Conservation (phyloP, 1,140 invertebrate species). For the Amyelois transitella region DNA sequence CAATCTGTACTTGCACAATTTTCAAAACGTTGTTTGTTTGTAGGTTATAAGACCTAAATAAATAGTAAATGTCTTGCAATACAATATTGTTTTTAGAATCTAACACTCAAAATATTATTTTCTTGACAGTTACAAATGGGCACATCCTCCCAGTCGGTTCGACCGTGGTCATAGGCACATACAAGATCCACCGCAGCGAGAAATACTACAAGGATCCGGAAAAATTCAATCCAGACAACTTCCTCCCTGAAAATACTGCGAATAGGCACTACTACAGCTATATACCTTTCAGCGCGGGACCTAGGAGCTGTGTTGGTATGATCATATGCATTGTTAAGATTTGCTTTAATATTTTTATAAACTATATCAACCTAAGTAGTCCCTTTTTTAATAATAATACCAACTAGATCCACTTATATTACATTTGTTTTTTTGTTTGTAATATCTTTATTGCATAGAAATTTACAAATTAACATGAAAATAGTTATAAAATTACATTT, state of each 20-base stretch:
- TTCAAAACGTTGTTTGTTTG: too few species aligned
- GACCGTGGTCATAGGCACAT: slow-evolving; percentile 79
- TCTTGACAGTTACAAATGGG: slow-evolving; percentile 53
- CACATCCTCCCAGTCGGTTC: slow-evolving; percentile 79
- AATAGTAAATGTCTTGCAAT: too few species aligned
- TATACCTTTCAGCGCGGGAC: slow-evolving; percentile 90
- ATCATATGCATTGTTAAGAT: neutral
- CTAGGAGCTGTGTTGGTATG: slow-evolving; percentile 88
- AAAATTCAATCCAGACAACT: slow-evolving; percentile 89
- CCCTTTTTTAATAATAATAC: too few species aligned
- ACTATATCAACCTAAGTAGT: neutral
- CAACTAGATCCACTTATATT: too few species aligned
- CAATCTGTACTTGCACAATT: too few species aligned
- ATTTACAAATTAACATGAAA: too few species aligned
- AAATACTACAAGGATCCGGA: slow-evolving; percentile 85
- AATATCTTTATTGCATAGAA: too few species aligned
- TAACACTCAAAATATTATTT: neutral
- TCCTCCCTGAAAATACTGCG: slow-evolving; percentile 83
- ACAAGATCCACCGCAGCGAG: slow-evolving; percentile 81
- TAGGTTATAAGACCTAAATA: too few species aligned
- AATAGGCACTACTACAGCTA: slow-evolving; percentile 89
- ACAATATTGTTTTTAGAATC: neutral
- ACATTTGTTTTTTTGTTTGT: too few species aligned
- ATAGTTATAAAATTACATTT: too few species aligned
- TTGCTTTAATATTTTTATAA: neutral